Base-by-base conservation (phyloP, 2,888 invertebrate species). In the Rhamnusium bicolor region DNA sequence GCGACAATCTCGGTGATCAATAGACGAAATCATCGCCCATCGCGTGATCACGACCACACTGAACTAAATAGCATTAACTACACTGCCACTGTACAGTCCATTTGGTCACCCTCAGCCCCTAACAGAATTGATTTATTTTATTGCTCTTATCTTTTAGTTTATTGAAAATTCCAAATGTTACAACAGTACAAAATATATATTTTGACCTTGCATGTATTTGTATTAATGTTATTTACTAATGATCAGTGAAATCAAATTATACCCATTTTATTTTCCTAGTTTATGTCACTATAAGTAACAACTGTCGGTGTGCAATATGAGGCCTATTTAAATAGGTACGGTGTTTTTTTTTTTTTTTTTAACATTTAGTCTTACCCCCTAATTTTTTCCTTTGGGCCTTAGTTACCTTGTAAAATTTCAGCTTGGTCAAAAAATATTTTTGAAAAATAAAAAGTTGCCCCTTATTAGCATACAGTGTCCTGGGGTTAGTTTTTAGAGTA, bases 1-100 rank as follows among this genome's bases (percentile, higher is more conserved):
- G 80, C 78, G 82, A 83, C 84, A 85, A 85, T 85, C 84, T 84
- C 85, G 79, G 84, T 82, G 84, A 85, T 85, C 85, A 83, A 85
- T 85, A 84, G 81, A 81, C 79, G 78, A 83, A 84, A 85, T 84
- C 82, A 82, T 83, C 81, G 81, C 78, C 79, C 80, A 81, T 84
- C 82, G 84, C 85, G 85, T 85, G 82, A 81, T 81, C 60, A 24
- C 68, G 21, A 18, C 73, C 67, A 73, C 68, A 65, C 51, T 73
- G 72, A 69, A 75, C 77, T 77, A 75, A 79, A 80, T 74, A 78
- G 76, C 77, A 77, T 78, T 79, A 80, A 70, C 73, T 68, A 75
- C 69, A 72, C 68, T 68, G 53, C 65, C 58, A 49, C 27, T 73
- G 63, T 63, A 65, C 61, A 47, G 51, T 63, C 60, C 18, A 51